phyloP scores from a whole-genome alignment of 2,888 invertebrate genomes.

The Eugnorisma glareosa region DNA sequence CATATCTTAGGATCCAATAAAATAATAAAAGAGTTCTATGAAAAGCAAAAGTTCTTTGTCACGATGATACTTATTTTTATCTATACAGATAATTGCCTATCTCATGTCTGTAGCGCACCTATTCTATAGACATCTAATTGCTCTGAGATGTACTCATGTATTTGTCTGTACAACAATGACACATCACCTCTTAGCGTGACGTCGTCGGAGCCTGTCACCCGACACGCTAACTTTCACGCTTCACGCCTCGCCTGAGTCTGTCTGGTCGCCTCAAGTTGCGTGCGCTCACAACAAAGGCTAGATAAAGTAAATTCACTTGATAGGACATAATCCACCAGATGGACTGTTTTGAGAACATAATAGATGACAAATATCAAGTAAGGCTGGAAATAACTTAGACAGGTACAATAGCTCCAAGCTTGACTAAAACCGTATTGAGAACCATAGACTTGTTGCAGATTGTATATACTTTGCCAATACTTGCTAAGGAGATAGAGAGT shows the following conservation, averaged over 20 bases:
- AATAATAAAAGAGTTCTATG: background rate
- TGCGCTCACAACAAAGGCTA: background rate
- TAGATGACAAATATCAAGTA: background rate
- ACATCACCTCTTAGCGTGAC: constrained; percentile 38
- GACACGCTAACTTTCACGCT: constrained; percentile 66
- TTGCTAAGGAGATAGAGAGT: background rate
- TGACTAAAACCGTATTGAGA: background rate
- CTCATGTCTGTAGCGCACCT: background rate
- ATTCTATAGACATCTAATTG: constrained; percentile 35
- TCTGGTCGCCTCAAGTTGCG: constrained; percentile 48
- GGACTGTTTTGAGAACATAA: background rate
- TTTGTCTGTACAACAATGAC: constrained; percentile 28
- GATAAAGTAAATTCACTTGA: constrained; percentile 24
- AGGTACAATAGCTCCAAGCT: background rate
- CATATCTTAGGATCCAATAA: background rate
- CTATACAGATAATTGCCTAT: background rate
- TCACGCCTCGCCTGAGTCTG: constrained; percentile 61
- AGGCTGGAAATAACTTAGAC: background rate
- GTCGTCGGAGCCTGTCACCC: constrained; percentile 54
- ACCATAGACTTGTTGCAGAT: background rate
- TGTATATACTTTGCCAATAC: background rate
- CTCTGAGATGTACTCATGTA: constrained; percentile 18
- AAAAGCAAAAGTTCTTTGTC: constrained; percentile 27
- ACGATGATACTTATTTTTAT: constrained; percentile 14
- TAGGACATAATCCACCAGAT: background rate